Evolutionary conservation across 2,888 invertebrate genomes (phyloP).

Genomic region (Xestia c-nigrum): DNA sequence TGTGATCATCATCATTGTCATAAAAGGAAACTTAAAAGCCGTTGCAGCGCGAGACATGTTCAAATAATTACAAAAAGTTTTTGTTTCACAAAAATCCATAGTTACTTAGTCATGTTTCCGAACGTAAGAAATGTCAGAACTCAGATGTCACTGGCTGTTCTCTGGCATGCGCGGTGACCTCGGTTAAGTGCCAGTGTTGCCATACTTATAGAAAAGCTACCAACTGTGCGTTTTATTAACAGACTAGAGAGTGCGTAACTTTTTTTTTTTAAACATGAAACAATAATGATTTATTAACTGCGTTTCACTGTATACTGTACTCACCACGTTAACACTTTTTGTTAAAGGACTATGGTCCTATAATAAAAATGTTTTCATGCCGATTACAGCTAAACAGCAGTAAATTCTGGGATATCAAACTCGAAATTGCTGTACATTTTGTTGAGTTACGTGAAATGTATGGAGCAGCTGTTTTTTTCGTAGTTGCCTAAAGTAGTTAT

Average conservation of each 20-base stretch:
- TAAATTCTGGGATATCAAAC: neutral
- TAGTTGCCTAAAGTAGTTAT: neutral
- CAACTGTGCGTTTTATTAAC: conserved; percentile 15
- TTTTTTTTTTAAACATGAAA: neutral
- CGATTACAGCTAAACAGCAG: too few relatives aligned
- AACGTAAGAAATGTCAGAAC: conserved; percentile 57
- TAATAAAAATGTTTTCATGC: too few relatives aligned
- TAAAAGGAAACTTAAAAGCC: neutral
- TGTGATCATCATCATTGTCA: neutral
- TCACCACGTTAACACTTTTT: too few relatives aligned
- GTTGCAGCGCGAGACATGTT: neutral
- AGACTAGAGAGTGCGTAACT: neutral
- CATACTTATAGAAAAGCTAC: conserved; percentile 2
- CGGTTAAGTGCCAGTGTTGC: conserved; percentile 41
- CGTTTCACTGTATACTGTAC: neutral
- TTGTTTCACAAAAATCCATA: conserved; percentile 22
- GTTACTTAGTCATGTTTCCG: conserved; percentile 40
- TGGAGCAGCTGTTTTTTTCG: neutral
- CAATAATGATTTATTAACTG: neutral
- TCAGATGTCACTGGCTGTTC: conserved; percentile 49
- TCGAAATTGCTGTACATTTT: neutral
- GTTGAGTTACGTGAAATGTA: neutral
- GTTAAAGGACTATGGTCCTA: too few relatives aligned
- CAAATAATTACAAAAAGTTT: neutral
- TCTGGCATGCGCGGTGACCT: conserved; percentile 54